These are phyloP conservation scores for Cephus spinipes DNA, from an alignment of 2,888 invertebrate species.

Conservation along the genomic window DNA sequence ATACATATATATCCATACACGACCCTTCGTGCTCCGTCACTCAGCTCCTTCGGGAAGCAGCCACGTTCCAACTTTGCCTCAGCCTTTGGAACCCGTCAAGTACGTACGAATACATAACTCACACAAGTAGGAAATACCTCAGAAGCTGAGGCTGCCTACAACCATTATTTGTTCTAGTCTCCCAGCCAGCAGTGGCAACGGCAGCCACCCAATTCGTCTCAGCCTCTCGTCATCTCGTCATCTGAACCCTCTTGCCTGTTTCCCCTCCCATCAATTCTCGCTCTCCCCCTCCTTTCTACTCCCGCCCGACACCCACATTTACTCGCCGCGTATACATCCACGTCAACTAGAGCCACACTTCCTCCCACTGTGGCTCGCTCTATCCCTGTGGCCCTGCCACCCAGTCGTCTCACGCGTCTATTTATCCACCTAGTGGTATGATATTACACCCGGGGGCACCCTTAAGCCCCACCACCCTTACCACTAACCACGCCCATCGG, in stretches of 20 bases:
- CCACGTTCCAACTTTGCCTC: too few species aligned
- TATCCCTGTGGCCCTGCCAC: background rate
- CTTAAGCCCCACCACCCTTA: constrained; percentile 40
- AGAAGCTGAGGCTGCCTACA: constrained; percentile 56
- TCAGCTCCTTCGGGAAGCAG: too few species aligned
- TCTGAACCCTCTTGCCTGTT: constrained; percentile 26
- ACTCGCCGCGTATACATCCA: constrained; percentile 19
- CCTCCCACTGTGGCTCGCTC: constrained; percentile 16
- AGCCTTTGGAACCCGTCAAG: background rate
- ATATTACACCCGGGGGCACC: constrained; percentile 65
- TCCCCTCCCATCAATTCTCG: constrained; percentile 26
- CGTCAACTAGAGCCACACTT: constrained; percentile 21
- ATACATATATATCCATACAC: too few species aligned
- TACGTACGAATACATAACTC: constrained; percentile 31
- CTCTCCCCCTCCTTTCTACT: constrained; percentile 20
- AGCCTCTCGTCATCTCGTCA: constrained; percentile 15
- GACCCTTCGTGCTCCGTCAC: too few species aligned
- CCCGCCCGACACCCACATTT: constrained; percentile 19
- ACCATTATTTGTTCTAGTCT: constrained; percentile 56
- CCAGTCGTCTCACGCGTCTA: constrained; percentile 55
- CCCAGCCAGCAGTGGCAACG: constrained; percentile 32
- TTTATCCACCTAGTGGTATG: constrained; percentile 65
- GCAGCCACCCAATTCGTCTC: constrained; percentile 40
- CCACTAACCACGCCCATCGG: constrained; percentile 57
- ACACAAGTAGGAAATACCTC: constrained; percentile 48